Evolutionary conservation across 1,140 invertebrate species (phyloP), one percentile per base, ranked within the genome.

Genomic region (Anthonomus grandis): DNA sequence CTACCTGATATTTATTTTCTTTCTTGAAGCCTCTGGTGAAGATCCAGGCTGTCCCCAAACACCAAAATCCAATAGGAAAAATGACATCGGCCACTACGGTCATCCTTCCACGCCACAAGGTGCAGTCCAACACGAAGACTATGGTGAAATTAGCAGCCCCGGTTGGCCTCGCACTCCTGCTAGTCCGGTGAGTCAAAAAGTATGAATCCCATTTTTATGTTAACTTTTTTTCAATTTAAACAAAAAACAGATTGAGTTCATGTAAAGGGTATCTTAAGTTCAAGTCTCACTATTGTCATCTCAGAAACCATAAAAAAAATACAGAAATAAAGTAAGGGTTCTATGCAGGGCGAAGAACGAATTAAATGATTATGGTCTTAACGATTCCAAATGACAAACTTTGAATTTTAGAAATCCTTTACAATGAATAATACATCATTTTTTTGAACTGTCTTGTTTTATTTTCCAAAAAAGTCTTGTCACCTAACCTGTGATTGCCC

Each of bases 101-200:
- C 87, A 89, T 78, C 83, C 87, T 59, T 78, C 85, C 31, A 88
- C 86, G 64, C 85, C 87, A 25, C 81, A 84, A 65, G 82, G 82
- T 71, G 83, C 85, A 19, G 82, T 86, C 53, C 85, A 86, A 34
- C 91, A 93, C 69, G 93, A 96, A 69, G 92, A 96, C 68, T 94
- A 93, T 78, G 82, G 85, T 15, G 91, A 92, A 73, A 85, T 91
- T 66, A 89, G 83, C 72, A 90, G 87, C 72, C 90, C 92, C 54
- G 85, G 87, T 68, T 91, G 89, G 89, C 83, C 90, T 48, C 81
- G 91, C 64, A 91, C 92, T 63, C 89, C 91, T 64, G 90, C 90
- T 71, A 92, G 90, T 83, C 90, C 90, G 70, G 90, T 93, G 44
- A 54, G 52, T 54, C 38, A 34, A 45, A 42, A 54, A 50, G 55